Evolutionary conservation across 2,888 invertebrate species (phyloP), one percentile per base, ranked within the genome.

Genomic region (Cerastoderma edule): DNA sequence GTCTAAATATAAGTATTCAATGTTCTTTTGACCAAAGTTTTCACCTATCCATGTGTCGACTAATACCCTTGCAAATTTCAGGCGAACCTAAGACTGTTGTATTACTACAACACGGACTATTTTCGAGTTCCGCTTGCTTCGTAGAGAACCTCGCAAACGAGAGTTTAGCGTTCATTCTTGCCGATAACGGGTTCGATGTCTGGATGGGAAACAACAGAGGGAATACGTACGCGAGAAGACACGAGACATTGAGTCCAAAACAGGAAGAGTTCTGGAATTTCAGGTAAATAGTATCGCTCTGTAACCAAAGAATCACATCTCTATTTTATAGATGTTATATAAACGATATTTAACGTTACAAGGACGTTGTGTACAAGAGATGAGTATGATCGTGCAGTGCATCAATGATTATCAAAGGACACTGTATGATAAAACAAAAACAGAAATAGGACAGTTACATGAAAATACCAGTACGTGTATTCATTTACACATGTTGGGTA

Each of bases 141-240:
- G 93, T 97, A 0, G 92, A 96, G 8, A 93, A 95, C 67, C 95
- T 95, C 24, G 95, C 95, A 0, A 93, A 94, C 70, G 95, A 95
- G 88, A 94, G 94, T 48, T 93, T 96, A 19, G 96, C 96, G 4
- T 93, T 87, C 80, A 82, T 92, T 1, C 81, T 93, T 67, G 91
- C 93, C 32, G 93, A 93, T 83, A 88, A 93, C 93, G 94, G 96
- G 93, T 75, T 96, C 94, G 93, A 94, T 95, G 88, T 93, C 94
- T 97, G 97, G 97, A 86, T 98, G 84, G 96, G 96, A 0, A 97
- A 97, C 92, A 95, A 95, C 16, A 94, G 97, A 84, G 97, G 97
- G 0, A 97, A 97, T 89, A 95, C 95, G 0, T 96, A 96, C 90
- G 95, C 95, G 2, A 94, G 94, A 86, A 94, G 94, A 1, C 96